Conservation (phyloP, 2,797 vertebrate species). For the Pelobates cultripes region DNA sequence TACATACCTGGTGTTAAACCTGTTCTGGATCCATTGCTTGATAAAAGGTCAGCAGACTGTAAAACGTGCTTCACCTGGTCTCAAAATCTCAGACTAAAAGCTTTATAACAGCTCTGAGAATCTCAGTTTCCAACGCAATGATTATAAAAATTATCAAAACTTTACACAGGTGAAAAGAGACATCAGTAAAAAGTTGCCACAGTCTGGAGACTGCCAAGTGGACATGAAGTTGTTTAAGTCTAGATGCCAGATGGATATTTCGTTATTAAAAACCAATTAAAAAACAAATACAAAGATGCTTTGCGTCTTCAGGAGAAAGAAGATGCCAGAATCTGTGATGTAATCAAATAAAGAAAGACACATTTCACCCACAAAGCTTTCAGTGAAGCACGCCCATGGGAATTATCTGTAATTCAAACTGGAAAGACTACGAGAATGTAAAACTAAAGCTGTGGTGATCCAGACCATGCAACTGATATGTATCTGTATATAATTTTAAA, state of each 20-base stretch:
- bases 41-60: no score
- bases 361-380: background rate
- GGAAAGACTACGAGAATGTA: background rate
- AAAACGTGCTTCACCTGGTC: no score
- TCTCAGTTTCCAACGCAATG: no score
- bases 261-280: background rate
- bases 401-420: conserved; percentile 1
- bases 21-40: no score
- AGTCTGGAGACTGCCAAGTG: background rate
- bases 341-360: background rate
- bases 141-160: no score
- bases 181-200: background rate
- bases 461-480: no score
- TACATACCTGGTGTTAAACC: no score
- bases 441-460: no score
- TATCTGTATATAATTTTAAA: no score
- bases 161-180: background rate
- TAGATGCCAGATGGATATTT: background rate
- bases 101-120: no score
- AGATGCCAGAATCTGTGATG: background rate
- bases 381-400: background rate
- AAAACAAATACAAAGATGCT: background rate
- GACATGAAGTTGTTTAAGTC: background rate
- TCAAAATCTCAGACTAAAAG: no score
- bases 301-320: background rate